Base-by-base conservation (phyloP, 2,888 invertebrate species). In the Parnassius apollo region DNA sequence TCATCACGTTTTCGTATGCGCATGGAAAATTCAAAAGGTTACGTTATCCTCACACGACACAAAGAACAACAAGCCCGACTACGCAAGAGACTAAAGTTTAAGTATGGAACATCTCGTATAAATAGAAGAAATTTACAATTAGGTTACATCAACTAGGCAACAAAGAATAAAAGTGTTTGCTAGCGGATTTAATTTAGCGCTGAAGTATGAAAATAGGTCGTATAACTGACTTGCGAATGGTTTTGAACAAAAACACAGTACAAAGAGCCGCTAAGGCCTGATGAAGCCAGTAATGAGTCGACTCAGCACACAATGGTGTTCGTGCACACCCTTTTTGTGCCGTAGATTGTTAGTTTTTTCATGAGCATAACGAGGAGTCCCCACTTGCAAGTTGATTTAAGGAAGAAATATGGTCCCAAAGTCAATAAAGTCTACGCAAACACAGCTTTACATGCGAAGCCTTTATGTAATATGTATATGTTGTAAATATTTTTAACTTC, bases 221-320 rank as follows among this genome's bases (percentile, higher is more conserved):
- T 45, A 12, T 46, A 55, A 55, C 62, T 46, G 59, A 51, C 55
- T 35, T 54, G 55, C 54, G 42, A 59, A 56, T 55, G 45, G 42
- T 62, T 62, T 58, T 55, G 49, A 62, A 62, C 57, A 57, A 57
- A 57, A 62, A 58, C 42, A 49, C 42, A 59, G 59, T 42, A 42
- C 63, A 63, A 63, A 63, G 63, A 55, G 55, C 45, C 50, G 63
- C 49, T 54, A 63, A 50, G 35, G 49, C 54, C 42, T 3, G 59
- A 50, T 42, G 44, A 49, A 54, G 57, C 48, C 57, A 22, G 53
- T 62, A 62, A 62, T 55, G 63, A 63, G 63, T 55, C 18, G 42
- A 55, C 59, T 50, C 22, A 12, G 35, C 55, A 51, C 54, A 63
- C 63, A 63, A 59, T 59, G 45, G 55, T 51, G 35, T 55, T 50